phyloP scores from a whole-genome alignment of 2,797 vertebrate species.

The Microcaecilia unicolor region DNA sequence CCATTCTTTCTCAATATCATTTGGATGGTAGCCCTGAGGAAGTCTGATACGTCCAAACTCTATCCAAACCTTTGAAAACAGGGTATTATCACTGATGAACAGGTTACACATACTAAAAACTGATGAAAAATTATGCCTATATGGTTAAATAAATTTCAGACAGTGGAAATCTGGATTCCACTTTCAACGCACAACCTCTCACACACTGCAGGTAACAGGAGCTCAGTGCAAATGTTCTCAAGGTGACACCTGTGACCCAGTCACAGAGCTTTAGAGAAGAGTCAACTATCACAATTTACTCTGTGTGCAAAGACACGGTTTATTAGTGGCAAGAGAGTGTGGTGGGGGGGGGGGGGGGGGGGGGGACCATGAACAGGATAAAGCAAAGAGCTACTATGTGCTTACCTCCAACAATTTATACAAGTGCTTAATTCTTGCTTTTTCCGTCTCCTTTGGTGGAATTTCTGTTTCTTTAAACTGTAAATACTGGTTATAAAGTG shows the following conservation, averaged over 20 bases:
- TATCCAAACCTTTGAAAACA: slow-evolving; percentile 83
- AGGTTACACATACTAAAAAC: not conserved
- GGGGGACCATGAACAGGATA: not conserved
- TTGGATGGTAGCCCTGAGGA: slow-evolving; percentile 86
- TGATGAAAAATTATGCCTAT: too few relatives aligned
- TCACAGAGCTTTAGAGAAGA: too few relatives aligned
- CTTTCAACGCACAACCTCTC: too few relatives aligned
- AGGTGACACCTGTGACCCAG: too few relatives aligned
- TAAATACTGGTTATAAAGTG: slow-evolving; percentile 97
- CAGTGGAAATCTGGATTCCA: too few relatives aligned
- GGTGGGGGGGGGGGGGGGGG: too few relatives aligned
- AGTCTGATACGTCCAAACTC: slow-evolving; percentile 96
- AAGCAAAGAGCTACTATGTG: not conserved
- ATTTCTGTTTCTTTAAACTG: slow-evolving; percentile 97
- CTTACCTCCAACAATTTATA: slow-evolving; percentile 93
- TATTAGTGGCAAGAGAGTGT: too few relatives aligned
- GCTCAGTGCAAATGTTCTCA: too few relatives aligned
- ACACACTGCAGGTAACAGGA: too few relatives aligned
- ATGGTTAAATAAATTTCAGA: too few relatives aligned
- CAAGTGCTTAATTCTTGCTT: slow-evolving; percentile 84
- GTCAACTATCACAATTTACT: too few relatives aligned
- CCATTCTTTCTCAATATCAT: slow-evolving; percentile 96
- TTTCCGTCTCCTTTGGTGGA: slow-evolving; percentile 88
- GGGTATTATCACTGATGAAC: not conserved
- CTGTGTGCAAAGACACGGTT: too few relatives aligned